A percentile compares a stretch with the other conserved stretches of the same genome.
phyloP scores from a whole-genome alignment of 2,797 vertebrate species.

The Brachyrhaphis roseni region DNA sequence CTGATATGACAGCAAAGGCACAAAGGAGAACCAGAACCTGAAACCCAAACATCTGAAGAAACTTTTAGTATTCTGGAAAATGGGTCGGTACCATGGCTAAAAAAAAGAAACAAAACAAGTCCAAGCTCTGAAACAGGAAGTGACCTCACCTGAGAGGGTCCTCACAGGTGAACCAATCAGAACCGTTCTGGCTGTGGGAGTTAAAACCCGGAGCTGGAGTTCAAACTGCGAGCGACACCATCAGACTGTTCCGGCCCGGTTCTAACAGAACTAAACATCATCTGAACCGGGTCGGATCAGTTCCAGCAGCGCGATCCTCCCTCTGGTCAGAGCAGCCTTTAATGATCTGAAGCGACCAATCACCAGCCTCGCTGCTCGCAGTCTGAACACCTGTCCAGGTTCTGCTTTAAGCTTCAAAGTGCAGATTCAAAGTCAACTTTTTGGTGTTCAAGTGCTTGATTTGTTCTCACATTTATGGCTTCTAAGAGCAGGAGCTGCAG shows the following conservation, averaged over 20 bases:
- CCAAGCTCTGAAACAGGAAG: background rate
- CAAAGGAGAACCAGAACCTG: conserved; percentile 10
- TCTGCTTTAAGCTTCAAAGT: conserved; percentile 76
- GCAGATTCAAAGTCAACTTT: conserved; percentile 70
- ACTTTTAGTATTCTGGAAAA: conserved; percentile 11
- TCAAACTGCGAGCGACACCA: background rate
- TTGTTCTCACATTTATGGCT: conserved; percentile 82
- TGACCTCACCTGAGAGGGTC: background rate
- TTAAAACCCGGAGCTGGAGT: background rate
- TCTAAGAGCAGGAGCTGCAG: conserved; percentile 36
- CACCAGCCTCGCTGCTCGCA: conserved; percentile 7
- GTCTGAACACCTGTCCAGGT: conserved; percentile 40
- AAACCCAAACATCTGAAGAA: background rate
- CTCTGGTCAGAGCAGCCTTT: background rate
- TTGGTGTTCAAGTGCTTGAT: conserved; percentile 80
- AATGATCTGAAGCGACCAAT: background rate
- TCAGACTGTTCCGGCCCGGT: background rate
- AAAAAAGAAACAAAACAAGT: background rate
- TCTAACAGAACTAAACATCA: background rate
- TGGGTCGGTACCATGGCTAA: background rate
- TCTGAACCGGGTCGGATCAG: background rate
- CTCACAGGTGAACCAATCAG: background rate
- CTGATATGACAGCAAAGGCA: conserved; percentile 57
- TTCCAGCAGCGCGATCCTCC: background rate
- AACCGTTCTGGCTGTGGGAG: background rate